Evolutionary conservation across 2,797 vertebrate genomes (phyloP), one percentile per base, ranked within the genome.

Genomic region (Muscicapa comitata): DNA sequence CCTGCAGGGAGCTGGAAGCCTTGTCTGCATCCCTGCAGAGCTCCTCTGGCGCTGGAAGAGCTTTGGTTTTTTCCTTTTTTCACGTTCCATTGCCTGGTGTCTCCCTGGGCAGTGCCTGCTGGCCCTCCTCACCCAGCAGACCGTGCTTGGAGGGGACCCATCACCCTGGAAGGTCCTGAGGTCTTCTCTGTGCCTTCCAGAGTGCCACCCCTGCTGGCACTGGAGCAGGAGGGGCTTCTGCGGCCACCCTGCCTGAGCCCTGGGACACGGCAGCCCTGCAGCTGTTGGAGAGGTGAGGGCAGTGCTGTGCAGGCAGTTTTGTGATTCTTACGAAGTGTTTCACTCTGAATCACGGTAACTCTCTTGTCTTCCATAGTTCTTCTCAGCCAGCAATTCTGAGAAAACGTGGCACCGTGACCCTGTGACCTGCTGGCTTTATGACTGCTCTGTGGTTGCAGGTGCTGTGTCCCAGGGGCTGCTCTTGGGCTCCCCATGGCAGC

Each of bases 31-130:
- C 15, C 28, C 50, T 47, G 20, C 31, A 61, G 62, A 10, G 33
- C 2, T 87, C 40, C 40, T 76, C 37, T 3, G 3, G 20, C 0
- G 0, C 14, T 26, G 42, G 40, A 57, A 53, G 17, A 17, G 15
- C 35, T 77, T 70, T 23, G 28, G 9, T 4, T 24, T 93, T 40
- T 68, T 26, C 43, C 55, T 50, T 67, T 29, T 6, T n/a, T 61
- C 40, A 4, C 26, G 58, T 94, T 67, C 79, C 37, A 8, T 9
- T 31, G 54, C 26, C 21, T 78, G 31, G 8, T 25, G 47, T 35
- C 17, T 50, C 20, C 1, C 15, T 48, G 48, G 28, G 17, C 31
- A 25, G 23, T 42, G 35, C 17, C 31, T 17, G 6, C 24, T 57
- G 51, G 33, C 7, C 5, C 28, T 71, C 42, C 14, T 74, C 0